Conservation (phyloP, 92 coral and sea anemone genomes). For the Phenganax subtilis region DNA sequence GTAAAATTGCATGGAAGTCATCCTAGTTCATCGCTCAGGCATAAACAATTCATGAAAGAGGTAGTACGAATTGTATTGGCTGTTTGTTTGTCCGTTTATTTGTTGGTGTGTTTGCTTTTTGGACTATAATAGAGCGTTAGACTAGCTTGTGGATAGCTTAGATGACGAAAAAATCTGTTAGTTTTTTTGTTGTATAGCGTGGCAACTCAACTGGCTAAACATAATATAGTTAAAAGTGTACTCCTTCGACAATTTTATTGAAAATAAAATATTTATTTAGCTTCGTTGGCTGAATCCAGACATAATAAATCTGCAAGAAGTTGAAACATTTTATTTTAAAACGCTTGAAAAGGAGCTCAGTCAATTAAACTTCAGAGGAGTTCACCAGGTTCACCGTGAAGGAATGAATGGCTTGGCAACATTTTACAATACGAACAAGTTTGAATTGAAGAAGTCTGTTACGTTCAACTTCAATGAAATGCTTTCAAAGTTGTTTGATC, state of each 20-base stretch:
- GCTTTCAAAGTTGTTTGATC: conserved; percentile 21
- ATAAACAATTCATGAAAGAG: conserved; percentile 61
- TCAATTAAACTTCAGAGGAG: conserved; percentile 48
- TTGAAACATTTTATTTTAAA: conserved; percentile 53
- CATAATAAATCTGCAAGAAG: conserved; percentile 65
- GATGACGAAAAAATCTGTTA: too few species aligned
- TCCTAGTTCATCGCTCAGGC: conserved; percentile 49
- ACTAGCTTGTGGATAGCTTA: too few species aligned
- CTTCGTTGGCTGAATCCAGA: conserved; percentile 66
- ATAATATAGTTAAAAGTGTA: background rate
- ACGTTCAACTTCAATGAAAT: conserved; percentile 9
- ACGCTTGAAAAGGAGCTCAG: conserved; percentile 48
- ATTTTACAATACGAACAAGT: conserved; percentile 50
- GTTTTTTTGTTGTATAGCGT: too few species aligned
- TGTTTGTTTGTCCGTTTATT: too few species aligned
- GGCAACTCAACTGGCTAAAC: too few species aligned
- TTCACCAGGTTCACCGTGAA: conserved; percentile 40
- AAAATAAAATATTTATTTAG: conserved; percentile 18
- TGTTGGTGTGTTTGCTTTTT: too few species aligned
- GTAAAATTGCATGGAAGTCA: conserved; percentile 38
- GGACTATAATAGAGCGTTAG: too few species aligned
- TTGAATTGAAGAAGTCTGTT: conserved; percentile 16
- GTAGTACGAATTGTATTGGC: conserved; percentile 17
- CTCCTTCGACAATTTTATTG: background rate
- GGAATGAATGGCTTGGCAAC: conserved; percentile 37